Percentiles rank a stretch among this genome's conserved stretches.
Conservation (phyloP, 2,888 invertebrate species). For the Celastrina argiolus region DNA sequence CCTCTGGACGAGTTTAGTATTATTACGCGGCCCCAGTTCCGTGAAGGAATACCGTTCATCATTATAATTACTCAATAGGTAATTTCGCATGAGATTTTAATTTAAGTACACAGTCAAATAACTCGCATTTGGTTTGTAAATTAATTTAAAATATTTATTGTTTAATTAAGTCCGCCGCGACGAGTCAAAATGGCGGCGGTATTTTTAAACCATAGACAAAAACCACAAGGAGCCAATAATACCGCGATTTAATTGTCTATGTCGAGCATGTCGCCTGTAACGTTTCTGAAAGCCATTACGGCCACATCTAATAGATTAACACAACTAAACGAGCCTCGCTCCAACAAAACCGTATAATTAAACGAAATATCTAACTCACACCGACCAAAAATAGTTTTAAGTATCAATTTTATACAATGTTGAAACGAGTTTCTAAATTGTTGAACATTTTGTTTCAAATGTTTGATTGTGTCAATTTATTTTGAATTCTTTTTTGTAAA, state of each 20-base stretch:
- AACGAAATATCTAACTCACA: slow-evolving; percentile 26
- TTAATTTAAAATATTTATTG: slow-evolving; percentile 18
- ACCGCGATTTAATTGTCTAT: slow-evolving; percentile 10
- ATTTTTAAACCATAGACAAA: slow-evolving; percentile 10
- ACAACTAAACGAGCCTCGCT: slow-evolving; percentile 31
- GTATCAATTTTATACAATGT: slow-evolving; percentile 20
- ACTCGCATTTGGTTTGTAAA: slow-evolving; percentile 8
- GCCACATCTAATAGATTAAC: slow-evolving; percentile 28
- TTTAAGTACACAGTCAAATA: slow-evolving; percentile 6
- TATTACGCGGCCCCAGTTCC: slow-evolving; percentile 8
- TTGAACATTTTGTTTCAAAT: slow-evolving; percentile 8
- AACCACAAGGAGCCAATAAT: slow-evolving; percentile 15
- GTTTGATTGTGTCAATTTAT: slow-evolving; percentile 10
- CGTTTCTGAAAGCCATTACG: slow-evolving; percentile 27
- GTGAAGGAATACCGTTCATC: background rate
- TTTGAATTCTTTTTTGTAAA: background rate
- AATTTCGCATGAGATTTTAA: slow-evolving; percentile 11
- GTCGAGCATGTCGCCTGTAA: slow-evolving; percentile 24
- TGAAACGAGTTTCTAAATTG: slow-evolving; percentile 14
- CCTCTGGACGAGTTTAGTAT: slow-evolving; percentile 17
- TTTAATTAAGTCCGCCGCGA: background rate
- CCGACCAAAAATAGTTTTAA: slow-evolving; percentile 22
- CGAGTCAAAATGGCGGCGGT: slow-evolving; percentile 1
- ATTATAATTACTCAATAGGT: slow-evolving; percentile 8
- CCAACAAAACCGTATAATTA: slow-evolving; percentile 28